Percentiles rank a stretch among this genome's conserved stretches.
Conservation (phyloP, 23 tunicate species). For the Phallusia fumigata region DNA sequence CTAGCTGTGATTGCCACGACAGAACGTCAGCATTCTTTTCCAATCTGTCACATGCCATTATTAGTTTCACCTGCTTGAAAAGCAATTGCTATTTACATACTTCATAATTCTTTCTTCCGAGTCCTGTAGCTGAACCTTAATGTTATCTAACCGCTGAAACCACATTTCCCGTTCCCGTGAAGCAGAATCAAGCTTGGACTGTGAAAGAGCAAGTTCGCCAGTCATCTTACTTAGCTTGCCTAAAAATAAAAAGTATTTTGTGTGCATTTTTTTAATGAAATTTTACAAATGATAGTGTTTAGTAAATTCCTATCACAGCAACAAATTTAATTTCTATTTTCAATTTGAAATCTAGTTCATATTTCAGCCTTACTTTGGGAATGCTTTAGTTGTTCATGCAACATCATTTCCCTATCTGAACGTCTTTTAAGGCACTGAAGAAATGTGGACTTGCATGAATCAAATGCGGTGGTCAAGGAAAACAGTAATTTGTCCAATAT, state of each 20-base stretch:
- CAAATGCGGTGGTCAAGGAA: slow-evolving; percentile 28
- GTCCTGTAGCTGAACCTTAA: slow-evolving; percentile 18
- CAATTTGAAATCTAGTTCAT: neutral
- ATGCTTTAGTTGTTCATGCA: slow-evolving; percentile 22
- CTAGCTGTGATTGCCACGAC: slow-evolving; percentile 30
- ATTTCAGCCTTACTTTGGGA: slow-evolving; percentile 20
- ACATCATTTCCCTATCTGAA: slow-evolving; percentile 28
- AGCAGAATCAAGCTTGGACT: slow-evolving; percentile 15
- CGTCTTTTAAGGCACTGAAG: slow-evolving; percentile 39
- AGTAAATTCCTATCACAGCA: too few relatives aligned
- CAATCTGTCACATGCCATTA: slow-evolving; percentile 14
- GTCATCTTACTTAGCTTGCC: neutral
- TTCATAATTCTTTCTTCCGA: slow-evolving; percentile 27
- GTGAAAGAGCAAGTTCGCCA: slow-evolving; percentile 5
- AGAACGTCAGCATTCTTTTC: slow-evolving; percentile 17
- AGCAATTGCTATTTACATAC: neutral
- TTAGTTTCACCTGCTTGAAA: too few relatives aligned
- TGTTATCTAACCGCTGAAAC: slow-evolving; percentile 12
- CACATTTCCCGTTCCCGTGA: slow-evolving; percentile 25
- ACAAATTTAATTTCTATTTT: too few relatives aligned
- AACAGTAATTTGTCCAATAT: neutral
- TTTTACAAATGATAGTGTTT: neutral
- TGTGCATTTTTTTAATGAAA: neutral
- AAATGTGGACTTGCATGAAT: slow-evolving; percentile 26
- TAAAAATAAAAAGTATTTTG: neutral